phyloP scores from a whole-genome alignment of 2,888 invertebrate species.

The Synergus laeviventris region DNA sequence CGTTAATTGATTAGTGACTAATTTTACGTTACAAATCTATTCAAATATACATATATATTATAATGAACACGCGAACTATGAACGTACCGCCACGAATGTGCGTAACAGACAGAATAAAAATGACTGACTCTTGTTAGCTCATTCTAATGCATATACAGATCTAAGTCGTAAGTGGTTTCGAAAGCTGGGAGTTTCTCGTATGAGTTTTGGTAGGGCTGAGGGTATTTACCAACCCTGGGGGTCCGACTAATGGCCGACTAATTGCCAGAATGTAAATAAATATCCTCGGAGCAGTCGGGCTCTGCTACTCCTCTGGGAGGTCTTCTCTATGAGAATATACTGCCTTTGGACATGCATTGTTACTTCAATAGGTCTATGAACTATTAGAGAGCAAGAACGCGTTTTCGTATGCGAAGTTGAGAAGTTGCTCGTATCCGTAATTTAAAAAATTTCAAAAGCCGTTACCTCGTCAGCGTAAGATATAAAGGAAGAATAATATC shows the following conservation, averaged over 20 bases:
- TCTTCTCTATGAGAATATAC: conserved; percentile 72
- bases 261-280: conserved; percentile 75
- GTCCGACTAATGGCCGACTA: conserved; percentile 72
- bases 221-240: conserved; percentile 55
- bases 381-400: conserved; percentile 45
- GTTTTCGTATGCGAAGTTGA: conserved; percentile 37
- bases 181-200: conserved; percentile 49
- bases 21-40: too few species aligned
- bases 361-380: conserved; percentile 63
- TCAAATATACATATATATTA: too few species aligned
- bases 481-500: conserved; percentile 26
- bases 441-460: background rate
- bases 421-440: conserved; percentile 12
- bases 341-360: conserved; percentile 71
- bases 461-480: background rate
- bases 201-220: conserved; percentile 13
- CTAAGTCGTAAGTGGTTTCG: conserved; percentile 46
- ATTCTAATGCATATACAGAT: background rate
- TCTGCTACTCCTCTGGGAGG: conserved; percentile 61
- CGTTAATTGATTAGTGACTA: too few species aligned
- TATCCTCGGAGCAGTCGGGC: conserved; percentile 67
- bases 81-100: too few species aligned
- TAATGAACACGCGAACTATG: too few species aligned
- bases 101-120: background rate
- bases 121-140: background rate